Percentiles rank a stretch among this genome's conserved stretches.
These are phyloP conservation scores for Agrilus cyanescens DNA, from an alignment of 2,888 invertebrate species.

Conservation along the genomic window DNA sequence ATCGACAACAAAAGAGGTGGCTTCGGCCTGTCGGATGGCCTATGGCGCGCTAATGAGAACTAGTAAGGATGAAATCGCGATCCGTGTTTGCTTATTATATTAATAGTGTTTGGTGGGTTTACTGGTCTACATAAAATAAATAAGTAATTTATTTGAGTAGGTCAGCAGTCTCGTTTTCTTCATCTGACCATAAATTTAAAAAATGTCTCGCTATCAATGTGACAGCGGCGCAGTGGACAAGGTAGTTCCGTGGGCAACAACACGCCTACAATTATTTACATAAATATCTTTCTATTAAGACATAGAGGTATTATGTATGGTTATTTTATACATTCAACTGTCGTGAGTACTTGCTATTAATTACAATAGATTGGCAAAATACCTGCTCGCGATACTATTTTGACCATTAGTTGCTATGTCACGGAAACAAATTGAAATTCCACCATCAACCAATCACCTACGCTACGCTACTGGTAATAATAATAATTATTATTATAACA, in stretches of 20 bases:
- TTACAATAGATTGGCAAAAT: background rate
- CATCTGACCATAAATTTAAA: background rate
- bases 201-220: too few species aligned
- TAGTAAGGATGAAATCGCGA: too few species aligned
- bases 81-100: too few species aligned
- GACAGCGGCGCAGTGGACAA: too few species aligned
- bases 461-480: too few species aligned
- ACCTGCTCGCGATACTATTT: background rate
- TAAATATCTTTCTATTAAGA: constrained; percentile 19
- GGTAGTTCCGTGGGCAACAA: constrained; percentile 18
- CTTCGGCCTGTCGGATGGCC: too few species aligned
- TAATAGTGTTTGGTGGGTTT: background rate
- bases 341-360: constrained; percentile 1
- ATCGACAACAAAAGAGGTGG: too few species aligned
- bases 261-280: constrained; percentile 27
- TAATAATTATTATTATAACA: too few species aligned
- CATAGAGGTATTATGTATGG: constrained; percentile 14
- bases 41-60: too few species aligned
- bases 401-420: constrained; percentile 2
- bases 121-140: too few species aligned
- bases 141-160: background rate
- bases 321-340: constrained; percentile 15
- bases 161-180: background rate
- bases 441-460: too few species aligned
- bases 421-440: background rate